Base-by-base conservation (phyloP, 2,113 vertebrate genomes). In the Zosterops hypoxanthus region DNA sequence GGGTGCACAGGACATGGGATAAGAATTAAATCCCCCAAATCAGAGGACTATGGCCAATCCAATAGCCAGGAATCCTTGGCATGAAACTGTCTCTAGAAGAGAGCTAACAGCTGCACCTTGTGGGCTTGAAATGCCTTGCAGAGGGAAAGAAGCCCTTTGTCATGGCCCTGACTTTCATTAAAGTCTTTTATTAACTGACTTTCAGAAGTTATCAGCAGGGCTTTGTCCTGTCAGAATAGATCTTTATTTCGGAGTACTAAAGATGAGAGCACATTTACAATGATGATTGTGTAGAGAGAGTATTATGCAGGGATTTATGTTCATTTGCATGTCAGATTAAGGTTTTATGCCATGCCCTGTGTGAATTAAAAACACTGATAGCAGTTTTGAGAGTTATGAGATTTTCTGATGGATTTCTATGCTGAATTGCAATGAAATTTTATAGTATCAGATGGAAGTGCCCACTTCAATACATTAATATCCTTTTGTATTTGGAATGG, bases 41-140 rank as follows among this genome's bases (percentile, higher is more conserved):
- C 15, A 13, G 3, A 46, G 44, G 57, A 14, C 12, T 49, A 1
- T 29, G 13, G n/a, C 25, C 23, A 12, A 1, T 34, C 9, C n/a
- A 15, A 29, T 11, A 82, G 36, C 12, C 29, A 26, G 57, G 39
- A 86, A 42, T 68, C n/a, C n/a, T 64, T 3, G 3, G 12, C 31
- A 22, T 60, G 61, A 75, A 81, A 4, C 49, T 55, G 5, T 70
- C 57, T 71, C 39, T 44, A 53, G 50, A 70, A 78, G 52, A 87
- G 39, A 19, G 26, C 16, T 83, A 63, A 94, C 16, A 96, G 87
- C 92, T 96, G 84, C 88, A 94, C 90, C 85, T 57, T 61, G 90
- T 88, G 92, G 83, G 59, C 83, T 94, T 34, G 56, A 65, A 73
- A 63, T 8, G 56, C 80, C 82, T 88, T 90, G 63, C 82, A 93